Conservation (phyloP, 2,113 vertebrate species). For the Xyrauchen texanus region DNA sequence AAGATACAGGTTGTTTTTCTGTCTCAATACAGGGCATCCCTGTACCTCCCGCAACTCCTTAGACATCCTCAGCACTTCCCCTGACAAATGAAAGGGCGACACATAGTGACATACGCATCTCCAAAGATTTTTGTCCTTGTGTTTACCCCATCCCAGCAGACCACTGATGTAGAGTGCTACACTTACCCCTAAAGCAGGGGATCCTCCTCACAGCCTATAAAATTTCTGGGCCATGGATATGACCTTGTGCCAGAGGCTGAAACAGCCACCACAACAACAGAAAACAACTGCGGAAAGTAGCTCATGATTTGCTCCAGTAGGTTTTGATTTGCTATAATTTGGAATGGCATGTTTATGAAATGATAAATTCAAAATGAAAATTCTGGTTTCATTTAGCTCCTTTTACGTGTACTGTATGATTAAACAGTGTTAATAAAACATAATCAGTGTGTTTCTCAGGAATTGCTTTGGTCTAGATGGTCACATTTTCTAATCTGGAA, state of each 20-base stretch:
- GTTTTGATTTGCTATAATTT: neutral
- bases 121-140: slow-evolving; percentile 26
- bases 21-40: neutral
- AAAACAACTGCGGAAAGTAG: neutral
- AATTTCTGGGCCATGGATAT: neutral
- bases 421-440: neutral
- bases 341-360: neutral
- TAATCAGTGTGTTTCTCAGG: neutral
- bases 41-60: neutral
- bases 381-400: neutral
- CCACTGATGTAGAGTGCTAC: neutral
- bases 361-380: neutral
- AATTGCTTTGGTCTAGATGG: neutral
- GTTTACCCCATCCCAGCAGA: slow-evolving; percentile 26
- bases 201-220: slow-evolving; percentile 11
- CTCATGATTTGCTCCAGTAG: neutral
- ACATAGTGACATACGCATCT: slow-evolving; percentile 34
- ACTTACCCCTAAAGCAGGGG: neutral
- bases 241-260: neutral
- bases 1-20: neutral
- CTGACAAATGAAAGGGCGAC: slow-evolving; percentile 44
- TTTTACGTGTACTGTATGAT: neutral
- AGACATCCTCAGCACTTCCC: neutral
- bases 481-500: neutral
- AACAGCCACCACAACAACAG: too few relatives aligned